Conservation (phyloP, 2,113 vertebrate genomes). For the Hemibagrus wyckioides region DNA sequence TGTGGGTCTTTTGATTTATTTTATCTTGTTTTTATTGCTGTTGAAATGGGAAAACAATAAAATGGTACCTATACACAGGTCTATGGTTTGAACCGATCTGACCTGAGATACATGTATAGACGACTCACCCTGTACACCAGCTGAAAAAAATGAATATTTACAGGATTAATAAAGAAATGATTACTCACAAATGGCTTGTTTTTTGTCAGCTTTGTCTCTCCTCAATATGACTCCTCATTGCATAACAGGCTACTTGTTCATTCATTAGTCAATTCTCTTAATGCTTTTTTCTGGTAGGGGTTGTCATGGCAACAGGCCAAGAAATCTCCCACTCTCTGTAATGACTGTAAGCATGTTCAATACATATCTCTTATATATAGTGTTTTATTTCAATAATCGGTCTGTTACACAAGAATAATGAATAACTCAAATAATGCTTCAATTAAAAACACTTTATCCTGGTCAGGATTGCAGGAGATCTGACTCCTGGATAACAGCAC, state of each 20-base stretch:
- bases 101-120: constrained; percentile 72
- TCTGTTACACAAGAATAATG: neutral
- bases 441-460: neutral
- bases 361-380: neutral
- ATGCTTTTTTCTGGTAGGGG: neutral
- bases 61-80: constrained; percentile 72
- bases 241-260: neutral
- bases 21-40: constrained; percentile 77
- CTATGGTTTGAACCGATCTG: constrained; percentile 69
- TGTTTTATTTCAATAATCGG: neutral
- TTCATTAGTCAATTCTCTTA: neutral
- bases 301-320: neutral
- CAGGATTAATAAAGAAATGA: constrained; percentile 84
- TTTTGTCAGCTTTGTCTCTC: constrained; percentile 21
- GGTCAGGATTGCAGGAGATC: neutral
- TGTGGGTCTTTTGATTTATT: constrained; percentile 74
- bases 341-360: too few species aligned
- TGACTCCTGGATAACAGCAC: too few species aligned
- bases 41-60: constrained; percentile 71
- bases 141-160: constrained; percentile 76
- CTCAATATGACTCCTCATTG: neutral
- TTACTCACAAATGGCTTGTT: constrained; percentile 58
- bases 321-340: neutral
- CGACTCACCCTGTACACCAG: constrained; percentile 83
- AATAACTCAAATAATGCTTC: neutral